phyloP scores from a whole-genome alignment of 2,113 vertebrate species.

The Arenaria interpres region DNA sequence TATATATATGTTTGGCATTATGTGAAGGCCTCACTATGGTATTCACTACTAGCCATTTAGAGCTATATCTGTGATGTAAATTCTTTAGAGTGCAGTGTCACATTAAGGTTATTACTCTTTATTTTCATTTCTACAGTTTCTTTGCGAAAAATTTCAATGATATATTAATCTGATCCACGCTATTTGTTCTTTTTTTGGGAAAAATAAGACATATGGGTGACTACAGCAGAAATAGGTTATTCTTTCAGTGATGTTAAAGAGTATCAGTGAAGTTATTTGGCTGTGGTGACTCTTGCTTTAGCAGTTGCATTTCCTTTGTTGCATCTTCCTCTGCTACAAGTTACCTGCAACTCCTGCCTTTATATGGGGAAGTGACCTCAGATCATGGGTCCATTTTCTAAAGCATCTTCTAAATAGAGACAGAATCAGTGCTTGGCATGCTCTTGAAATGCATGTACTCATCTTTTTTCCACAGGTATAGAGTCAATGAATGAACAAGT shows the following conservation, averaged over 20 bases:
- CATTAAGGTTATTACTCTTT: not conserved
- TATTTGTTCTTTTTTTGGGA: not conserved
- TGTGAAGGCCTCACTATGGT: fast-evolving
- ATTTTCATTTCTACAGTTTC: not conserved
- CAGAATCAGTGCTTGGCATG: not conserved
- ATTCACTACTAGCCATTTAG: not conserved
- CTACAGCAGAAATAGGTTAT: not conserved
- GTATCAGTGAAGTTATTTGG: not conserved
- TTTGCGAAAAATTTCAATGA: not conserved
- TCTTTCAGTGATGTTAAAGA: not conserved
- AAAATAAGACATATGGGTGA: not conserved
- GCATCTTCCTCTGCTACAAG: not conserved
- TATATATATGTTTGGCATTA: not conserved
- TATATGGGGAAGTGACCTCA: not conserved
- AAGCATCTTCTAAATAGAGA: not conserved
- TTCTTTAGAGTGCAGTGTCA: not conserved
- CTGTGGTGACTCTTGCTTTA: not conserved
- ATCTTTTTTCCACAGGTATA: not conserved
- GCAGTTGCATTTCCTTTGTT: not conserved
- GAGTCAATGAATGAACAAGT: not conserved
- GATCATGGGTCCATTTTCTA: not conserved
- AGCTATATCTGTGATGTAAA: not conserved
- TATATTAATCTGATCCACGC: not conserved
- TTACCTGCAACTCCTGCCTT: not conserved
- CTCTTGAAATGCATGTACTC: not conserved